These are phyloP conservation scores for Rhyacophila evoluta DNA, from an alignment of 2,888 invertebrate genomes.

Conservation along the genomic window DNA sequence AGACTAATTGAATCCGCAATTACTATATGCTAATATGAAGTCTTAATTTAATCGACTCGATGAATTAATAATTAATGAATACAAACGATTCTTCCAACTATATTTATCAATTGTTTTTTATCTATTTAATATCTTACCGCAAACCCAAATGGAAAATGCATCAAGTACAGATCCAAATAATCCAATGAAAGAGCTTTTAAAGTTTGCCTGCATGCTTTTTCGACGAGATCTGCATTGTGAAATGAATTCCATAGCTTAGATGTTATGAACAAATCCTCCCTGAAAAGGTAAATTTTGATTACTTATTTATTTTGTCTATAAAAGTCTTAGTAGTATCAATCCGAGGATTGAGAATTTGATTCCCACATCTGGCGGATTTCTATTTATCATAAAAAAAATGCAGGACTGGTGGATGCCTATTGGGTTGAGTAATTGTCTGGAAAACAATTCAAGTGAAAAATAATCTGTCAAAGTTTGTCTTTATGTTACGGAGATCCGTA, in stretches of 20 bases:
- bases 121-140: constrained; percentile 59
- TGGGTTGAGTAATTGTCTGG: no score
- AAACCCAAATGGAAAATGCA: constrained; percentile 86
- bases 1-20: background rate
- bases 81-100: background rate
- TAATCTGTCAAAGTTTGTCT: no score
- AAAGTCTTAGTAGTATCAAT: no score
- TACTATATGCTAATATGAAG: background rate
- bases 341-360: no score
- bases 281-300: constrained; percentile 57
- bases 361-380: no score
- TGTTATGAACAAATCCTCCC: constrained; percentile 77
- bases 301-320: no score
- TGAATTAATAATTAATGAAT: background rate
- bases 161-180: constrained; percentile 84
- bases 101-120: background rate
- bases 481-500: no score
- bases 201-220: constrained; percentile 73
- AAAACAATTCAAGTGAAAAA: no score
- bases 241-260: constrained; percentile 80
- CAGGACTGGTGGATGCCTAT: no score
- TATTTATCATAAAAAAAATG: no score
- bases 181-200: constrained; percentile 75
- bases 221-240: constrained; percentile 78
- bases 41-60: no score